Evolutionary conservation across 2,797 vertebrate genomes (phyloP), one percentile per base, ranked within the genome.

Genomic region (Onychomys arenicola): DNA sequence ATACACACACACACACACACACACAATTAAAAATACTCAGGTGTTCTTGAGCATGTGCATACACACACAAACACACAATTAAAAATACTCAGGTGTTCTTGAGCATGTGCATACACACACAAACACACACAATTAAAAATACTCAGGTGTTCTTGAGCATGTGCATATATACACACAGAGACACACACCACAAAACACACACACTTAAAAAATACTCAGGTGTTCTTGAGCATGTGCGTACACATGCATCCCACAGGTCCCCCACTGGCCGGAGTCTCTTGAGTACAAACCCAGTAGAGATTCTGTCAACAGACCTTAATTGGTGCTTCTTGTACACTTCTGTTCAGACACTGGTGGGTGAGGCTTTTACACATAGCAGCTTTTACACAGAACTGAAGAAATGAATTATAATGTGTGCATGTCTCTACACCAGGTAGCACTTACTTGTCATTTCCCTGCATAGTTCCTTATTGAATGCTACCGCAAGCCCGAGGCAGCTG

Each of bases 371-470:
- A 0, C 40, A 3, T 0, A 3, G 16, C n/a, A 17, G 82, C 65
- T 1, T n/a, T n/a, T n/a, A n/a, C n/a, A n/a, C n/a, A n/a, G n/a
- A 16, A 5, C 7, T 5, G 46, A 69, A 65, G 69, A 43, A 43
- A 52, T 4, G 29, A n/a, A 4, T 29, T 21, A 19, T 0, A 1
- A 16, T 1, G 43, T 11, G 11, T 0, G 19, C 5, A 0, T 0
- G 2, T n/a, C 5, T n/a, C 11, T 9, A 37, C 37, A 5, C 3
- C 2, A 13, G 52, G 40, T 9, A 5, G 23, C n/a, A 0, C 10
- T n/a, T 1, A 16, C 0, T 12, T 10, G 4, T 59, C 8, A 1
- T 55, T 52, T 7, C 88, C 34, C 29, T n/a, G 6, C 0, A 0
- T 6, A 16, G 11, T 57, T 73, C 67, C 34, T 7, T 23, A 75